Percentiles rank a stretch among this genome's conserved stretches.
These are phyloP conservation scores for Smittia aterrima DNA, from an alignment of 2,888 invertebrate genomes.

Conservation along the genomic window DNA sequence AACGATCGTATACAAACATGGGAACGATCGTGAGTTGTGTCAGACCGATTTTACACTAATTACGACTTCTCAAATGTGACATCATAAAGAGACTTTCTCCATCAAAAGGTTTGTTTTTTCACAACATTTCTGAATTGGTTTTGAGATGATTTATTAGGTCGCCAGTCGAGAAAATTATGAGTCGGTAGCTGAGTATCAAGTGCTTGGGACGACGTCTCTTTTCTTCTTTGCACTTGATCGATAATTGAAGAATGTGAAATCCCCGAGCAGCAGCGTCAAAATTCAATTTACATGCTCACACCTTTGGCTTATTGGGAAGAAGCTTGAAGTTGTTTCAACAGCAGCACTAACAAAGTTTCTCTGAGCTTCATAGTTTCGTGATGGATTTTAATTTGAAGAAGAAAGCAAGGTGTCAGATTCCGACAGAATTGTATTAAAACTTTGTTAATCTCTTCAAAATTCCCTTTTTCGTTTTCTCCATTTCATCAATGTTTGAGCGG, in stretches of 20 bases:
- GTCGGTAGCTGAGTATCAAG: neutral
- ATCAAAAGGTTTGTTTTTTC: neutral
- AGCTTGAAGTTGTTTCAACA: neutral
- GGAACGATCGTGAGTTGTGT: too few species aligned
- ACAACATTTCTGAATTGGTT: neutral
- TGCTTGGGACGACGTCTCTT: neutral
- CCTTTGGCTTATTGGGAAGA: constrained; percentile 16
- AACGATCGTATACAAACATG: neutral
- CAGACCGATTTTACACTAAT: too few species aligned
- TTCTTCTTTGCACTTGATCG: constrained; percentile 10
- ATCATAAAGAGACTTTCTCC: too few species aligned
- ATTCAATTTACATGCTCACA: constrained; percentile 41
- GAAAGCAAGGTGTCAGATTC: constrained; percentile 41
- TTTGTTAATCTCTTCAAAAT: constrained; percentile 1
- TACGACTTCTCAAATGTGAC: too few species aligned
- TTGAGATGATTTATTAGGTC: neutral
- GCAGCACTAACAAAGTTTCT: neutral
- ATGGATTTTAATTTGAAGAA: constrained; percentile 24
- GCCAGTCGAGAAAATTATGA: neutral
- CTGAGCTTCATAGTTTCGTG: neutral
- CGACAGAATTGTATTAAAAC: constrained; percentile 28
- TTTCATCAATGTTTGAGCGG: constrained; percentile 7
- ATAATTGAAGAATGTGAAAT: constrained; percentile 38
- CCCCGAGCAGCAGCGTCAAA: constrained; percentile 31
- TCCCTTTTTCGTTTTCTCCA: neutral